phyloP scores from a whole-genome alignment of 1,140 invertebrate genomes.

The Drosophila nigrodunni region DNA sequence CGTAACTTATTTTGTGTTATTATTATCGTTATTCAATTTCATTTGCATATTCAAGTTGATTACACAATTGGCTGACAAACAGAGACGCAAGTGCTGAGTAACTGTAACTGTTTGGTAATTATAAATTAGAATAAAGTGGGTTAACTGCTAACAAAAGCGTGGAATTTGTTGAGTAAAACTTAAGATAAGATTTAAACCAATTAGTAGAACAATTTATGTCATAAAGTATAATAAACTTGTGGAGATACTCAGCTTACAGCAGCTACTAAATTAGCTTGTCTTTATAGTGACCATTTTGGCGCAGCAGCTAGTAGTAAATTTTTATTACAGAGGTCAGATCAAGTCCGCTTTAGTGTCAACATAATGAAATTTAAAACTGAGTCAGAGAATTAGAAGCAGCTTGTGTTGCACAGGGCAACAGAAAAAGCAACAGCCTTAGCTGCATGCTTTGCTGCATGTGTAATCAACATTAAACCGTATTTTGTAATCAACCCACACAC shows the following conservation, averaged over 20 bases:
- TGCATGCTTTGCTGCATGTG: constrained; percentile 66
- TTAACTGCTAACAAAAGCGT: too few relatives aligned
- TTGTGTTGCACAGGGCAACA: constrained; percentile 59
- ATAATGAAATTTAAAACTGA: constrained; percentile 56
- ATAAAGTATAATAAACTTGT: background rate
- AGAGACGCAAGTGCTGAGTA: constrained; percentile 1
- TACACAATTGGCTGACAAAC: constrained; percentile 31
- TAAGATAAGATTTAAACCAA: too few relatives aligned
- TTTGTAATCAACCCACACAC: constrained; percentile 73
- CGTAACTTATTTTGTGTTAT: constrained; percentile 2
- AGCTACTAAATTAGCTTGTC: background rate
- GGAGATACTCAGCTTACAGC: too few relatives aligned
- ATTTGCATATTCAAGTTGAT: constrained; percentile 60
- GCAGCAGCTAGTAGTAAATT: background rate
- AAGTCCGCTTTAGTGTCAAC: constrained; percentile 70
- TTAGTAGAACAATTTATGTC: too few relatives aligned
- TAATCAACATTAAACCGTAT: constrained; percentile 82
- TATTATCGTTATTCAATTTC: constrained; percentile 7
- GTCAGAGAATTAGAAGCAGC: constrained; percentile 15
- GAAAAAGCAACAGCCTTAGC: constrained; percentile 47
- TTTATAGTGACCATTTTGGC: constrained; percentile 2
- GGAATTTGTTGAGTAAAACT: too few relatives aligned
- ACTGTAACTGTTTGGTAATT: background rate
- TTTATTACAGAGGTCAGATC: constrained; percentile 40
- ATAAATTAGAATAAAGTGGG: background rate